Evolutionary conservation across 35 echinoderm and acorn worm genomes (phyloP).

Genomic region (Stichopus chloronotus): DNA sequence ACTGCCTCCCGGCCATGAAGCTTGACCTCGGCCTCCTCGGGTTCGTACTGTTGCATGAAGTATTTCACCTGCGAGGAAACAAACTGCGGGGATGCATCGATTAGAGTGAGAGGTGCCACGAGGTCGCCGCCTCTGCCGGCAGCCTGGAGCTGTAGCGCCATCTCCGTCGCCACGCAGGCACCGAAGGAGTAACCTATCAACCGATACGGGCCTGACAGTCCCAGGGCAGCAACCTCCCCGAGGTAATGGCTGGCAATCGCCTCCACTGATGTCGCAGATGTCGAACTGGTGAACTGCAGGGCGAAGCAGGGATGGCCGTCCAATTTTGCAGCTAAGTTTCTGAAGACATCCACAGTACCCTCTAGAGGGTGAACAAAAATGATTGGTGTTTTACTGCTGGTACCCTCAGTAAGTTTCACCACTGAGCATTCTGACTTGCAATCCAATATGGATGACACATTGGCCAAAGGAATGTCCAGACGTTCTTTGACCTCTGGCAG

Average conservation of each 20-base stretch:
- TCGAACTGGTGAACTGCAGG: slow-evolving; percentile 60
- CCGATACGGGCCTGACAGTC: slow-evolving; percentile 50
- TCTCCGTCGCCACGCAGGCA: slow-evolving; percentile 76
- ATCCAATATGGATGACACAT: slow-evolving; percentile 62
- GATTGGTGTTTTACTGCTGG: slow-evolving; percentile 9
- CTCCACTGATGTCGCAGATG: slow-evolving; percentile 56
- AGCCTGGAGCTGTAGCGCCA: slow-evolving; percentile 54
- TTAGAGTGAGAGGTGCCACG: slow-evolving; percentile 51
- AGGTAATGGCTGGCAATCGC: slow-evolving; percentile 74
- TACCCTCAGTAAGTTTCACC: slow-evolving; percentile 32
- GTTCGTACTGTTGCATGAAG: slow-evolving; percentile 70
- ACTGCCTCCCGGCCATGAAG: slow-evolving; percentile 52
- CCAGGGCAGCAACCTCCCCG: slow-evolving; percentile 1
- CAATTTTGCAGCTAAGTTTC: slow-evolving; percentile 52
- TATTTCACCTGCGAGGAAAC: slow-evolving; percentile 65
- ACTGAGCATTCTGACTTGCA: not conserved
- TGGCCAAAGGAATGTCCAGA: slow-evolving; percentile 50
- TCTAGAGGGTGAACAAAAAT: slow-evolving; percentile 86
- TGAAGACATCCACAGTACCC: slow-evolving; percentile 67
- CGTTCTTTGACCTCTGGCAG: not conserved
- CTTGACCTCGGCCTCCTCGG: slow-evolving; percentile 52
- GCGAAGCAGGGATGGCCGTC: slow-evolving; percentile 65
- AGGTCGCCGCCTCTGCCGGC: not conserved
- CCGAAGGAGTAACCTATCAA: slow-evolving; percentile 83
- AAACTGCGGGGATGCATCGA: slow-evolving; percentile 82